These are phyloP conservation scores for Glaucopsyche alexis DNA, from an alignment of 2,888 invertebrate species.

Conservation along the genomic window DNA sequence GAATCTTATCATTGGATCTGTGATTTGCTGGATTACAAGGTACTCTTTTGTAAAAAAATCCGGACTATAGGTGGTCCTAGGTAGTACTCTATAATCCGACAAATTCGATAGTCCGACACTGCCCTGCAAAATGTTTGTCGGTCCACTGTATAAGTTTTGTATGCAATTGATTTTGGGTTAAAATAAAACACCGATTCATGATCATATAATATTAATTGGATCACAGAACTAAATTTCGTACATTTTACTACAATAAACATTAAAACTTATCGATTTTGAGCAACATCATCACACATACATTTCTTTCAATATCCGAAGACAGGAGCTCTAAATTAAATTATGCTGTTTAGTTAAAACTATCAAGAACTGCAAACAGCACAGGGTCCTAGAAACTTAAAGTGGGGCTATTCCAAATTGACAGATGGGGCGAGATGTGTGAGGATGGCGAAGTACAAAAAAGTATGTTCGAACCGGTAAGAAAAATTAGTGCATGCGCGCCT, in stretches of 20 bases:
- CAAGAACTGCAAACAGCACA: constrained; percentile 17
- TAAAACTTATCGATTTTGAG: constrained; percentile 73
- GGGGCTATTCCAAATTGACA: background rate
- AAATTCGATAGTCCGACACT: too few species aligned
- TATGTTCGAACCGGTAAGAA: too few species aligned
- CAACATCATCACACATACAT: constrained; percentile 67
- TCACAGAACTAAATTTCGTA: constrained; percentile 75
- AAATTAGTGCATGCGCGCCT: too few species aligned
- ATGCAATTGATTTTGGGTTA: background rate
- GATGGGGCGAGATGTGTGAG: background rate
- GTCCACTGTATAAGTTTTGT: too few species aligned
- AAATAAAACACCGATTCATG: constrained; percentile 41
- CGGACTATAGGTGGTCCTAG: too few species aligned
- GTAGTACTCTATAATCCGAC: too few species aligned
- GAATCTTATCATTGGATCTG: too few species aligned
- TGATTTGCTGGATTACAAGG: too few species aligned
- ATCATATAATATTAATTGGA: constrained; percentile 63
- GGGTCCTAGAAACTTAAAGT: background rate
- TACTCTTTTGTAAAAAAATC: too few species aligned
- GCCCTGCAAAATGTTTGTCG: too few species aligned
- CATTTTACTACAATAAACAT: constrained; percentile 66
- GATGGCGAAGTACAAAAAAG: too few species aligned
- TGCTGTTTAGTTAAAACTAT: background rate
- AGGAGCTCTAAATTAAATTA: background rate
- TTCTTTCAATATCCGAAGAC: constrained; percentile 37